Evolutionary conservation across 2,888 invertebrate genomes (phyloP).

Genomic region (Ferrisia virgata): DNA sequence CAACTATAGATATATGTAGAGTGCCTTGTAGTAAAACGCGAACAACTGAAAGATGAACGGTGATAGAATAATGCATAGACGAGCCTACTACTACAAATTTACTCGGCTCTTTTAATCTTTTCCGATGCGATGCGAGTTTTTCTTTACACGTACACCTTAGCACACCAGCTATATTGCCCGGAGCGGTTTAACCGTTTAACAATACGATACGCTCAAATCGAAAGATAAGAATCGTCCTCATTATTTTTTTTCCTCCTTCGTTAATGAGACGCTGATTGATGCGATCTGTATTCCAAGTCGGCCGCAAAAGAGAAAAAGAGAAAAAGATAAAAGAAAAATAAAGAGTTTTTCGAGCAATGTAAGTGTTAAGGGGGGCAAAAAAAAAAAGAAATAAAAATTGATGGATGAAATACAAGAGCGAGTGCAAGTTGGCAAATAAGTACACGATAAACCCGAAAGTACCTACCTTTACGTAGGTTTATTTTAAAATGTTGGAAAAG

Average conservation of each 20-base stretch:
- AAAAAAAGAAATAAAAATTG: not conserved
- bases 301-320: not conserved
- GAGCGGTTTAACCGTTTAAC: not conserved
- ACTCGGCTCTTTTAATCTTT: slow-evolving; percentile 1
- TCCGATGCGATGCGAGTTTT: too few relatives aligned
- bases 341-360: not conserved
- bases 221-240: slow-evolving; percentile 28
- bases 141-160: too few relatives aligned
- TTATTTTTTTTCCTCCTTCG: slow-evolving; percentile 12
- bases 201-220: not conserved
- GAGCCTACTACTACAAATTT: too few relatives aligned
- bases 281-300: slow-evolving; percentile 20
- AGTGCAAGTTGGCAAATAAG: not conserved
- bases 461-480: not conserved
- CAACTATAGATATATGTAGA: not conserved
- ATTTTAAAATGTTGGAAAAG: not conserved
- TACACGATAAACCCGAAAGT: not conserved
- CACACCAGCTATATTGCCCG: not conserved
- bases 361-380: not conserved
- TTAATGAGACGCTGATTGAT: slow-evolving; percentile 22
- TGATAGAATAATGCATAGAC: too few relatives aligned
- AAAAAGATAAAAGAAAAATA: slow-evolving; percentile 15
- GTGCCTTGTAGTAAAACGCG: not conserved
- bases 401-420: not conserved
- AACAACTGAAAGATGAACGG: too few relatives aligned